Evolutionary conservation across 2,888 invertebrate species (phyloP).

Genomic region (Eupithecia centaureata): DNA sequence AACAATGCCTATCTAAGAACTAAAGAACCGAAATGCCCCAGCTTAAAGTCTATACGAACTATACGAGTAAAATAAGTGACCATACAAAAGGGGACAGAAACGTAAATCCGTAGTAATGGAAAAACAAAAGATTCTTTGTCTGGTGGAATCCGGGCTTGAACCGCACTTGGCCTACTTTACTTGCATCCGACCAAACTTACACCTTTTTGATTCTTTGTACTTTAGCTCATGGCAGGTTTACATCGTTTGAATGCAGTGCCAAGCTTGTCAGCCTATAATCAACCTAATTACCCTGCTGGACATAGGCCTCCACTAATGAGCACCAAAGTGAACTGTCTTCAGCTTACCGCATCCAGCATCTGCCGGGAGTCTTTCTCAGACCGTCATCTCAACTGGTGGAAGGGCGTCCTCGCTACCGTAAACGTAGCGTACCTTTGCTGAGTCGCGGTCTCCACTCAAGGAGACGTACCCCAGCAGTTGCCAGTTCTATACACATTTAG

Average conservation of each 20-base stretch:
- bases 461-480: too few relatives aligned
- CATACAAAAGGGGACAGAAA: slow-evolving; percentile 2
- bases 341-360: too few relatives aligned
- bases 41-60: neutral
- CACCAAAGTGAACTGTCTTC: too few relatives aligned
- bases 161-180: slow-evolving; percentile 28
- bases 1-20: neutral
- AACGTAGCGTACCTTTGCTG: too few relatives aligned
- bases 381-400: too few relatives aligned
- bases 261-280: too few relatives aligned
- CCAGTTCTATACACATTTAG: too few relatives aligned
- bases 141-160: slow-evolving; percentile 9
- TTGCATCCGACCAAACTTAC: slow-evolving; percentile 16
- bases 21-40: neutral
- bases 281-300: too few relatives aligned
- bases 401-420: too few relatives aligned
- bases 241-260: neutral
- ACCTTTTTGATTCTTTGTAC: slow-evolving; percentile 17
- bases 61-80: slow-evolving; percentile 1
- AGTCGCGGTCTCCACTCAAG: too few relatives aligned
- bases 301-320: too few relatives aligned
- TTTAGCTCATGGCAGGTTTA: neutral
- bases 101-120: slow-evolving; percentile 7
- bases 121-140: slow-evolving; percentile 9
- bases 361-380: too few relatives aligned